Evolutionary conservation across 2,888 invertebrate genomes (phyloP).

Genomic region (Andrena praecox): DNA sequence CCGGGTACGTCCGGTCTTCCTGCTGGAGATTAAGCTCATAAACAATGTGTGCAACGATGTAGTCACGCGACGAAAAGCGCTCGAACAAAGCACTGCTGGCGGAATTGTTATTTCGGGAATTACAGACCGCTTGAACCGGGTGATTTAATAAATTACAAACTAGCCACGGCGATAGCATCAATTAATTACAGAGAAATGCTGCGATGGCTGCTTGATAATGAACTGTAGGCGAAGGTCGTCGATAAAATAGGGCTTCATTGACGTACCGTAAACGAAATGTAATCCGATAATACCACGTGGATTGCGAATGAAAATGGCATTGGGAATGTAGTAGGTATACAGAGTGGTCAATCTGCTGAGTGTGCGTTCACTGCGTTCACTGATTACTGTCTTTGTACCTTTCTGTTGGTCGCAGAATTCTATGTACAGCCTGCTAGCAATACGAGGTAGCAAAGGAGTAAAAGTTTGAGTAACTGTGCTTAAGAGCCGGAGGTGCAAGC

Average conservation of each 20-base stretch:
- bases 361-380: neutral
- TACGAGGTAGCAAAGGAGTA: too few relatives aligned
- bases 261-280: neutral
- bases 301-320: neutral
- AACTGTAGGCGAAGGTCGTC: neutral
- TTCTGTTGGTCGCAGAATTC: too few relatives aligned
- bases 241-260: neutral
- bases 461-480: too few relatives aligned
- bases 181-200: constrained; percentile 4
- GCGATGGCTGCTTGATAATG: neutral
- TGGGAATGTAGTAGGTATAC: neutral
- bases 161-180: neutral
- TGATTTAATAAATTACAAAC: neutral
- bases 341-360: neutral
- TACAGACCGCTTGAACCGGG: neutral
- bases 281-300: neutral
- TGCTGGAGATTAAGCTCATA: constrained; percentile 4
- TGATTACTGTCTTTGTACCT: neutral
- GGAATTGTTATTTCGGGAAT: neutral
- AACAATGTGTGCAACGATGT: neutral
- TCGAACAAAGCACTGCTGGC: neutral
- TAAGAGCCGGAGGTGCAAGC: too few relatives aligned
- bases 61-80: neutral
- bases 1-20: constrained; percentile 13
- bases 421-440: too few relatives aligned